Evolutionary conservation across 2,797 vertebrate genomes (phyloP).

Genomic region (Nothura maculosa): DNA sequence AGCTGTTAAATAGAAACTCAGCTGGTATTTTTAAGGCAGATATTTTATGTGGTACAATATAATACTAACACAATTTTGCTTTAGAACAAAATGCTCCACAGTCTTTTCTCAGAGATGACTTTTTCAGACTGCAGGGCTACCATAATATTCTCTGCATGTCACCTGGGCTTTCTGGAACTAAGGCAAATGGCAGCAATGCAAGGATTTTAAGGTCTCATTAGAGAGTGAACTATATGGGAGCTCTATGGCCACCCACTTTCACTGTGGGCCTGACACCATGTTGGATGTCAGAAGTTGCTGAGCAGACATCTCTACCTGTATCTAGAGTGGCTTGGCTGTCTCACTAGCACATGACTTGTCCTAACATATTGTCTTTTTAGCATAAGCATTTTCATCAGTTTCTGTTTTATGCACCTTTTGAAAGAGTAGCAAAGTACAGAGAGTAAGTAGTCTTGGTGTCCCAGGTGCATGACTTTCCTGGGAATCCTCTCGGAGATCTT

Average conservation of each 20-base stretch:
- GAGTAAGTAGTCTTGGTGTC: background rate
- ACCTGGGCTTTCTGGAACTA: background rate
- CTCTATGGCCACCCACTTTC: background rate
- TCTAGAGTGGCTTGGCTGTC: background rate
- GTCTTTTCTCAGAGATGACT: background rate
- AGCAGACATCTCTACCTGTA: background rate
- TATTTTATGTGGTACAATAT: background rate
- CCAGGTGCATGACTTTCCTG: background rate
- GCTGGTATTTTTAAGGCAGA: background rate
- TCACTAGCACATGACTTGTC: background rate
- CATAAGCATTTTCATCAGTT: background rate
- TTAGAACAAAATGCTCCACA: rapidly evolving
- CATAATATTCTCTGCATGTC: background rate
- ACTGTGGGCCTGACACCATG: background rate
- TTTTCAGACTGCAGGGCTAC: background rate
- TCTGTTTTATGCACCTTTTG: background rate
- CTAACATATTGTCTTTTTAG: background rate
- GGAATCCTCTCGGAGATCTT: background rate
- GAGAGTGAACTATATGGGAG: background rate
- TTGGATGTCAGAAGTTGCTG: rapidly evolving
- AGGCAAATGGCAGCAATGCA: background rate
- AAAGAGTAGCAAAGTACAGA: background rate
- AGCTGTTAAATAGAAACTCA: background rate
- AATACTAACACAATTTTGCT: background rate
- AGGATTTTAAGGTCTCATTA: background rate